Evolutionary conservation across 2,888 invertebrate species (phyloP), one percentile per base, ranked within the genome.

Genomic region (Nephrotoma appendiculata): DNA sequence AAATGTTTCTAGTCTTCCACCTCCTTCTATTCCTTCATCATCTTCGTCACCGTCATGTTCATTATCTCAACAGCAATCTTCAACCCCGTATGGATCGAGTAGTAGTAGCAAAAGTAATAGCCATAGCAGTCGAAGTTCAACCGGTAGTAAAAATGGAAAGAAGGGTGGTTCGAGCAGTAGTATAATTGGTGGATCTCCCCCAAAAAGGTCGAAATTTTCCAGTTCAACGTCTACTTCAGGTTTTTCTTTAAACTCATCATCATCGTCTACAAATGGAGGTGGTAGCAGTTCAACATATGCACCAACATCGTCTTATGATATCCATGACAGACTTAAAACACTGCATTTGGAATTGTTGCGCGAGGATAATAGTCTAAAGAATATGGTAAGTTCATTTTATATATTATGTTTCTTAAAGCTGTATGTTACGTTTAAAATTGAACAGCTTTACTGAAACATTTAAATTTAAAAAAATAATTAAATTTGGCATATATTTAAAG

Each of bases 301-400:
- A 85, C 43, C 42, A 85, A 41, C 85, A n/a, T 15, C 42, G 84
- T 42, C 42, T 11, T 85, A 85, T 86, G 91, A 91, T 88, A 90
- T 92, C 87, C 90, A 91, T 88, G 91, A 91, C 86, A 91, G 91
- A 88, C 90, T 92, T 87, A 91, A 89, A 87, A 91, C 91, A 89
- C 88, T 91, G 45, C 91, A 91, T 89, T 88, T 91, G 87, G 90
- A 91, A 88, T 88, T 91, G 88, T 88, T 91, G 86, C 90, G 90
- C 87, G 89, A 90, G 87, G 91, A 91, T 89, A 89, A 91, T n/a
- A 91, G 90, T 88, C 89, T 90, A 88, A 91, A 91, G 89, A 90
- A 89, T 87, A 90, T 91, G 90, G 91, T 91, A 89, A 89, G 91
- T 89, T 71, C n/a, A 19, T 87, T 83, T 86, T 19, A 15, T 7